Percentiles rank a stretch among this genome's conserved stretches.
These are phyloP conservation scores for Odontamblyopus rebecca DNA, from an alignment of 2,797 vertebrate genomes.

Conservation along the genomic window DNA sequence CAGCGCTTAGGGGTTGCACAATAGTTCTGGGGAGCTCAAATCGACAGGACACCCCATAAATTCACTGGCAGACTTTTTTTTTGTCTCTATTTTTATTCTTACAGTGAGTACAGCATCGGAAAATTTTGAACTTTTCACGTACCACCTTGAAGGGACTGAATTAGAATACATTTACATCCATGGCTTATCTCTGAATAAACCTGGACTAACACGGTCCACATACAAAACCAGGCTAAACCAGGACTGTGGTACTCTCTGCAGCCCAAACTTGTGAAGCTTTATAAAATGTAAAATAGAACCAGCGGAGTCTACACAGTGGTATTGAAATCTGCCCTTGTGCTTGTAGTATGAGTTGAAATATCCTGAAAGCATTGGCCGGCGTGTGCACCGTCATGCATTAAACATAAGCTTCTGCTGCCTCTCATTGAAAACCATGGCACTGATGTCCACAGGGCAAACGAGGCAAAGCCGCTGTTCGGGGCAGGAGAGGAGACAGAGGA, in stretches of 20 bases:
- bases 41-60: too few species aligned
- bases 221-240: neutral
- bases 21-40: too few species aligned
- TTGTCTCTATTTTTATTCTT: too few species aligned
- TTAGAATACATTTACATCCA: neutral
- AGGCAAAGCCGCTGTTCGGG: constrained; percentile 81
- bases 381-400: constrained; percentile 33
- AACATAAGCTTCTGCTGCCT: constrained; percentile 29
- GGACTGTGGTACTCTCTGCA: neutral
- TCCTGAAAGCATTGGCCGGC: constrained; percentile 2
- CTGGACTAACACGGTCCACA: too few species aligned
- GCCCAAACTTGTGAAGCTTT: neutral
- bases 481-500: constrained; percentile 78
- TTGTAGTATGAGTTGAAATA: neutral
- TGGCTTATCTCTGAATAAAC: too few species aligned
- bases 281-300: neutral
- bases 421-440: constrained; percentile 37
- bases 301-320: neutral
- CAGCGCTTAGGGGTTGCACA: too few species aligned
- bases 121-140: too few species aligned
- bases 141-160: too few species aligned
- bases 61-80: too few species aligned
- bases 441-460: constrained; percentile 79
- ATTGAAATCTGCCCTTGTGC: neutral
- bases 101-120: too few species aligned